Conservation (phyloP, 2,797 vertebrate species). For the Oryzias dopingdopingensis region DNA sequence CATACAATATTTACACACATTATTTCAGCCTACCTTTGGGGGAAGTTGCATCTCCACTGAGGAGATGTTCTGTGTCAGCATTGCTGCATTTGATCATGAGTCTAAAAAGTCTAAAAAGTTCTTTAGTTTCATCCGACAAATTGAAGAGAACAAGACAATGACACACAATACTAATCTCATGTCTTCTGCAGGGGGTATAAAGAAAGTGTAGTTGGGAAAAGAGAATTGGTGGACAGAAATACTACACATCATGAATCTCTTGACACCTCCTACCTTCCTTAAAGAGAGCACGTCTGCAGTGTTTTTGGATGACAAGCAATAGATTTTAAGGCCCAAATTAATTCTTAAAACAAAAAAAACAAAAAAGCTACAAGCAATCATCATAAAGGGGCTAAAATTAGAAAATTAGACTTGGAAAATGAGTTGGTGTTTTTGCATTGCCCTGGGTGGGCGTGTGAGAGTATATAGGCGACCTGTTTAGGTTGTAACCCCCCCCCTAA, state of each 20-base stretch:
- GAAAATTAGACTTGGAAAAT: too few species aligned
- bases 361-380: neutral
- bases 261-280: too few species aligned
- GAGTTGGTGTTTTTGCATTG: too few species aligned
- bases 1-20: conserved; percentile 32
- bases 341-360: neutral
- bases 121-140: conserved; percentile 26
- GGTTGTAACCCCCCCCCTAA: too few species aligned
- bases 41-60: conserved; percentile 41
- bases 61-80: conserved; percentile 47
- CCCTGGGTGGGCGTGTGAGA: too few species aligned
- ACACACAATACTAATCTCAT: conserved; percentile 12
- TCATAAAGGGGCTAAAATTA: too few species aligned
- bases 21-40: conserved; percentile 44
- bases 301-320: too few species aligned
- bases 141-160: conserved; percentile 51
- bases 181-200: conserved; percentile 9
- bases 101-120: conserved; percentile 14
- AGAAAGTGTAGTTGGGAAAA: conserved; percentile 27
- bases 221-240: neutral
- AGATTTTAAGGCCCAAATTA: neutral
- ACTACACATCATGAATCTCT: too few species aligned
- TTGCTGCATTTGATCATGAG: conserved; percentile 56
- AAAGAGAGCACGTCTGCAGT: too few species aligned
- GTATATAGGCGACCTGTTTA: too few species aligned